Percentiles rank a stretch among this genome's conserved stretches.
Conservation (phyloP, 2,888 invertebrate genomes). For the Atethmia centrago region DNA sequence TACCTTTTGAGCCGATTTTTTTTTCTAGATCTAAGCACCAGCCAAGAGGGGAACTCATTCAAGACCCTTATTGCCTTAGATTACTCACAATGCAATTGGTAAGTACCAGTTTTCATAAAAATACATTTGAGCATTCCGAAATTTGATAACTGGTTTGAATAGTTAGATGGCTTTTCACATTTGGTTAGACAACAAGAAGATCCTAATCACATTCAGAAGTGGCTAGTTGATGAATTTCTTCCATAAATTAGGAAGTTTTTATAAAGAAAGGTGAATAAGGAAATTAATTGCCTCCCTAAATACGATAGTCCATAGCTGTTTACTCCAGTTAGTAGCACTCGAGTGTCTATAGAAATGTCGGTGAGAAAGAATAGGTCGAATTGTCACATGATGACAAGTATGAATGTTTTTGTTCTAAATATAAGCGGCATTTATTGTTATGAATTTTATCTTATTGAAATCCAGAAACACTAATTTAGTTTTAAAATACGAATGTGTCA, state of each 20-base stretch:
- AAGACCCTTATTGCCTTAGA: neutral
- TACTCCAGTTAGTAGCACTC: neutral
- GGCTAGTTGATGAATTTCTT: neutral
- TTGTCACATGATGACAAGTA: slow-evolving; percentile 1
- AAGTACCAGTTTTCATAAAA: neutral
- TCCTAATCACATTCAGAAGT: neutral
- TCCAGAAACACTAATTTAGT: slow-evolving; percentile 7
- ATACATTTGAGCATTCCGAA: neutral
- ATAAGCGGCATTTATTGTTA: neutral
- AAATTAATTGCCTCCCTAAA: neutral
- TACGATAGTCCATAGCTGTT: neutral
- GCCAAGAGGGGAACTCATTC: neutral
- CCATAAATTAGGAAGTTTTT: neutral
- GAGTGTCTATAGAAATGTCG: neutral
- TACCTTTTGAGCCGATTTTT: neutral
- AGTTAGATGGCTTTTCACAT: neutral
- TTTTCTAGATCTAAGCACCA: neutral
- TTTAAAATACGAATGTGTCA: slow-evolving; percentile 4
- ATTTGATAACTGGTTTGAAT: neutral
- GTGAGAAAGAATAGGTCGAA: neutral
- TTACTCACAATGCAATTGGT: neutral
- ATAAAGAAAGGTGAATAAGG: neutral
- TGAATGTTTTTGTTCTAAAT: neutral
- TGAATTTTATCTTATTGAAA: slow-evolving; percentile 5
- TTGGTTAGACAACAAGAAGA: neutral